A percentile compares a stretch with the other conserved stretches of the same genome.
Evolutionary conservation across 1,140 invertebrate genomes (phyloP).

Genomic region (Stegodyphus dumicola): DNA sequence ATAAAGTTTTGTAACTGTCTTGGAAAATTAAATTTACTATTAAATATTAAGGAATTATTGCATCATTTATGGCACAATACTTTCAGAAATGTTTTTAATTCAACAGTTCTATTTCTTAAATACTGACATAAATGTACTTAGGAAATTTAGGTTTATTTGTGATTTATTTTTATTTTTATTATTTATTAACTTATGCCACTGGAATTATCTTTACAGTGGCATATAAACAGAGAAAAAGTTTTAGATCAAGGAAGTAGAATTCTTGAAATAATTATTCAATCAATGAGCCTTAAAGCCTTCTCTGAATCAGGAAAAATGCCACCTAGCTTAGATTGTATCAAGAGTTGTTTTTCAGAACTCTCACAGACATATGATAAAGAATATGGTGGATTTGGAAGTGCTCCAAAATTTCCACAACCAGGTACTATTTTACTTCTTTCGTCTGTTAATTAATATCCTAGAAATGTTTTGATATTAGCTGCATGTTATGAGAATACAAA

Average conservation of each 20-base stretch:
- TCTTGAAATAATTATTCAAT: constrained; percentile 72
- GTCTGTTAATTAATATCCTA: too few species aligned
- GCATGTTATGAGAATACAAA: too few species aligned
- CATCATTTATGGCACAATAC: too few species aligned
- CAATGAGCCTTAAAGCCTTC: constrained; percentile 64
- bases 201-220: constrained; percentile 75
- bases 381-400: constrained; percentile 81
- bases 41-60: too few species aligned
- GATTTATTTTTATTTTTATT: neutral
- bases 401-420: constrained; percentile 95
- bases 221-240: constrained; percentile 74
- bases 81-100: too few species aligned
- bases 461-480: too few species aligned
- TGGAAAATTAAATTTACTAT: too few species aligned
- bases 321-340: constrained; percentile 67
- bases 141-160: too few species aligned
- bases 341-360: constrained; percentile 74
- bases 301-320: constrained; percentile 65
- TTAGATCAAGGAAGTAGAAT: constrained; percentile 74
- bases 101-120: too few species aligned
- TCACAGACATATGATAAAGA: constrained; percentile 77
- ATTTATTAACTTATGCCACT: neutral
- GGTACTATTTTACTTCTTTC: constrained; percentile 63
- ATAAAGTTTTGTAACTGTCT: too few species aligned
- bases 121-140: too few species aligned